Percentiles rank a stretch among this genome's conserved stretches.
These are phyloP conservation scores for Siderastrea siderea DNA, from an alignment of 92 coral and sea anemone genomes.

Conservation along the genomic window DNA sequence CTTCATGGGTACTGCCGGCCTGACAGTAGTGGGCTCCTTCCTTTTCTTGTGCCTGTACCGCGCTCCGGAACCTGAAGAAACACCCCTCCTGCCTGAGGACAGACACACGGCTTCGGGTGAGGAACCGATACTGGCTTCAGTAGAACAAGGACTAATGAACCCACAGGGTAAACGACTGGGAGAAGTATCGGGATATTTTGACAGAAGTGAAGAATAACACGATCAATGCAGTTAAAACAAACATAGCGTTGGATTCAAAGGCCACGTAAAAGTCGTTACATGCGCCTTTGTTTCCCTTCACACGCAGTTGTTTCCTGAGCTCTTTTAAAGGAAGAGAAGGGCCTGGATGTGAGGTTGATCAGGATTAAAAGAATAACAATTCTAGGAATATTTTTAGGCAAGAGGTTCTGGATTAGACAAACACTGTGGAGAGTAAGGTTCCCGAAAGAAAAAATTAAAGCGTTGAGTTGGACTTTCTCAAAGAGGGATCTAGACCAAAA, in stretches of 20 bases:
- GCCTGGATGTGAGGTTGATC: too few species aligned
- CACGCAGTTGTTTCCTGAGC: too few species aligned
- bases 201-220: not conserved
- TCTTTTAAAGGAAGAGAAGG: too few species aligned
- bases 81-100: constrained; percentile 49
- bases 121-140: constrained; percentile 3
- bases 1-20: constrained; percentile 54
- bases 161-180: constrained; percentile 16
- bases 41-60: constrained; percentile 67
- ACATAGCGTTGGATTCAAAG: too few species aligned
- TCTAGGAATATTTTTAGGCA: too few species aligned
- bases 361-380: too few species aligned
- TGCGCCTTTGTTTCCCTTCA: not conserved
- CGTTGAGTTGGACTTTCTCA: too few species aligned
- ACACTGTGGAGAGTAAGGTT: too few species aligned
- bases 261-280: not conserved
- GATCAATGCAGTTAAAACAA: not conserved
- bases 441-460: too few species aligned
- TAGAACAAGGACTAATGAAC: constrained; percentile 23
- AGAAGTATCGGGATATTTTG: constrained; percentile 21
- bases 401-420: too few species aligned
- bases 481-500: too few species aligned
- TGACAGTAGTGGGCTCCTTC: constrained; percentile 50
- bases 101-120: constrained; percentile 9
- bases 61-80: constrained; percentile 64